Conservation (phyloP, 2,797 vertebrate genomes). For the Crenuchus spilurus region DNA sequence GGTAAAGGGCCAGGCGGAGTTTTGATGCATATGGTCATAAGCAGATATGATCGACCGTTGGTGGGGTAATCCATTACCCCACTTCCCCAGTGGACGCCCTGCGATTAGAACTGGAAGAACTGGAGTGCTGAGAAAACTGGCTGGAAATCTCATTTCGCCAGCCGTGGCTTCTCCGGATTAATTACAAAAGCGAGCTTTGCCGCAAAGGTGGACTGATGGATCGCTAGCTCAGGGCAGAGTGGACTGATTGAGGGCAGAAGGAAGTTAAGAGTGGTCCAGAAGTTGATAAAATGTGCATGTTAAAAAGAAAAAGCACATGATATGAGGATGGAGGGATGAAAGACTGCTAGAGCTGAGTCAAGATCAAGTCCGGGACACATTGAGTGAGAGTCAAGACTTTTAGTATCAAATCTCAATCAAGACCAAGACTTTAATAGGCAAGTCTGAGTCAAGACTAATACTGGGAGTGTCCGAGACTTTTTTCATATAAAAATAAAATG, state of each 20-base stretch:
- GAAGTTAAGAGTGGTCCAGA: background rate
- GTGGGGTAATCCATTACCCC: constrained; percentile 70
- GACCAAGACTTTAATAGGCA: no score
- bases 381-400: no score
- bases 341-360: background rate
- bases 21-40: constrained; percentile 71
- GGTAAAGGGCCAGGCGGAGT: constrained; percentile 30
- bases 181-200: constrained; percentile 44
- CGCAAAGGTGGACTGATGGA: constrained; percentile 25
- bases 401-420: no score
- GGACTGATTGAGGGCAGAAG: constrained; percentile 26
- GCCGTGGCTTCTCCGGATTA: constrained; percentile 43
- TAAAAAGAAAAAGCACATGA: no score
- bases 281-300: background rate
- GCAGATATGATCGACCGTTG: constrained; percentile 73
- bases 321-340: background rate
- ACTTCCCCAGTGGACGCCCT: constrained; percentile 60
- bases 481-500: no score
- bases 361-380: no score
- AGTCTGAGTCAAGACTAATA: no score
- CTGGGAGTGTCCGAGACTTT: no score
- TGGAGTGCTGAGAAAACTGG: constrained; percentile 10
- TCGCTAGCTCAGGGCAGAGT: constrained; percentile 14
- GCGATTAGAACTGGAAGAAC: constrained; percentile 55
- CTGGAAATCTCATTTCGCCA: constrained; percentile 44